Conservation (phyloP, 1,140 invertebrate species). For the Drosophila elegans region DNA sequence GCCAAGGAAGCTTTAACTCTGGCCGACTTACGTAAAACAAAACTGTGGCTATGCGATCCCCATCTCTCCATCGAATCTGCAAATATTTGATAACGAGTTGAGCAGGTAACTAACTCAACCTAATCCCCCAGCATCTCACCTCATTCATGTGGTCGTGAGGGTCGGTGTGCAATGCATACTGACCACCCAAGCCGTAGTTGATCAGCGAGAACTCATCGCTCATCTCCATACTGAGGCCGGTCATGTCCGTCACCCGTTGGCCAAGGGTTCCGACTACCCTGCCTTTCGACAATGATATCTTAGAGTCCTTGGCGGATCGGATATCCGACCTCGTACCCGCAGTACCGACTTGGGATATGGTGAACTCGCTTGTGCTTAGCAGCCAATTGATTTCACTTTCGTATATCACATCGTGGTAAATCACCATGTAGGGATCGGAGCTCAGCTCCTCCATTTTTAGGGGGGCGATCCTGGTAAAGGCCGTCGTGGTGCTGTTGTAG, state of each 20-base stretch:
- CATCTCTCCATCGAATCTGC: background rate
- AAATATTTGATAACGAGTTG: background rate
- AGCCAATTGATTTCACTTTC: conserved; percentile 95
- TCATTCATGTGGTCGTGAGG: conserved; percentile 77
- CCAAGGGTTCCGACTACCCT: conserved; percentile 90
- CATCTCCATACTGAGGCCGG: conserved; percentile 85
- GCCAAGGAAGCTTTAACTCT: background rate
- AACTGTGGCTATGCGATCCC: conserved; percentile 39
- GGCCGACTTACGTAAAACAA: conserved; percentile 38
- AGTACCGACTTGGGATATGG: conserved; percentile 87
- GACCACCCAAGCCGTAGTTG: conserved; percentile 89
- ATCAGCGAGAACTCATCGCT: conserved; percentile 87
- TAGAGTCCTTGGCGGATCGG: conserved; percentile 95
- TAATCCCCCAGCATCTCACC: background rate
- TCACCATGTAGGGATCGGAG: conserved; percentile 92
- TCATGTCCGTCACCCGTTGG: conserved; percentile 90
- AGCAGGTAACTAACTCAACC: too few species aligned
- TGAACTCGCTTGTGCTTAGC: conserved; percentile 92
- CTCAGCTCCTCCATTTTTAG: conserved; percentile 96
- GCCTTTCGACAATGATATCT: conserved; percentile 75
- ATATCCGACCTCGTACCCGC: conserved; percentile 93
- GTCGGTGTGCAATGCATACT: conserved; percentile 89
- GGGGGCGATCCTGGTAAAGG: conserved; percentile 92
- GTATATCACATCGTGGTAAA: conserved; percentile 95
- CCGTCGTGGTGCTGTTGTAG: conserved; percentile 89